phyloP scores from a whole-genome alignment of 2,888 invertebrate genomes.

The Drosophila robusta region DNA sequence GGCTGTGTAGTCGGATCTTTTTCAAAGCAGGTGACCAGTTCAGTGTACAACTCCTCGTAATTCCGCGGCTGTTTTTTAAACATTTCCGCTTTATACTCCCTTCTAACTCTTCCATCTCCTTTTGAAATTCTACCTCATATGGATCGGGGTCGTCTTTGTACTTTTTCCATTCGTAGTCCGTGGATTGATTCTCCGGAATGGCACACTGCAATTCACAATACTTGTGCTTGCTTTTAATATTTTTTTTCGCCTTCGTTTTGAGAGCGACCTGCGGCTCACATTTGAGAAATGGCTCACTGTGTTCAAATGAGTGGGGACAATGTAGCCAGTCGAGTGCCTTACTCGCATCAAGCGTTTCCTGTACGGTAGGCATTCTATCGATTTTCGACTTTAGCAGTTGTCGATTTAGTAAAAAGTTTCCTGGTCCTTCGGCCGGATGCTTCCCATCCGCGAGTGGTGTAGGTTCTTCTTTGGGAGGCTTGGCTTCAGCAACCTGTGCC shows the following conservation, averaged over 20 bases:
- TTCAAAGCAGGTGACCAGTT: slow-evolving; percentile 37
- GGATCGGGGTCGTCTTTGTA: slow-evolving; percentile 15
- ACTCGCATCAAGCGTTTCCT: slow-evolving; percentile 14
- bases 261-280: background rate
- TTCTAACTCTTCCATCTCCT: slow-evolving; percentile 1
- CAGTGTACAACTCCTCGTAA: slow-evolving; percentile 40
- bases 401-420: slow-evolving; percentile 33
- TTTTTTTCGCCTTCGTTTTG: background rate
- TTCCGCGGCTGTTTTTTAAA: slow-evolving; percentile 27
- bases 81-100: background rate
- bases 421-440: background rate
- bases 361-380: slow-evolving; percentile 37
- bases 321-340: slow-evolving; percentile 8
- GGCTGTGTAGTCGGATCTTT: background rate
- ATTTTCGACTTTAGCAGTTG: slow-evolving; percentile 19
- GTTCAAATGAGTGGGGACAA: slow-evolving; percentile 11
- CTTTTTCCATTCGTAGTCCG: slow-evolving; percentile 30
- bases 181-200: slow-evolving; percentile 36
- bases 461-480: background rate
- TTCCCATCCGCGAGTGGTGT: background rate
- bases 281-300: slow-evolving; percentile 2
- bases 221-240: slow-evolving; percentile 1
- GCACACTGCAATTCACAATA: slow-evolving; percentile 36
- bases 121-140: slow-evolving; percentile 12
- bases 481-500: background rate